A percentile compares a stretch with the other conserved stretches of the same genome.
Conservation (phyloP, 2,113 vertebrate genomes). For the Tonatia bakeri region DNA sequence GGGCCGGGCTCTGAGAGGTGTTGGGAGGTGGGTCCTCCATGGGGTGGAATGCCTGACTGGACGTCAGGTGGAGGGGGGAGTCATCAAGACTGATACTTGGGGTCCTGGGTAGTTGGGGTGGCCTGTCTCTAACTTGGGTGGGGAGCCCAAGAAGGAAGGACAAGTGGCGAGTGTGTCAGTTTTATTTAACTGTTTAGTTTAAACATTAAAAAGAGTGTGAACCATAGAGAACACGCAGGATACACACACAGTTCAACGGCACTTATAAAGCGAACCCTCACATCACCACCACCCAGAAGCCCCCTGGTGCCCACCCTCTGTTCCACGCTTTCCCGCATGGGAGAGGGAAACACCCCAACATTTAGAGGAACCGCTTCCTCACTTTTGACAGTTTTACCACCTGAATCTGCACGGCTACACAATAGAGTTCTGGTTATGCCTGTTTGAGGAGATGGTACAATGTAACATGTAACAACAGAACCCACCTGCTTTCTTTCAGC, state of each 20-base stretch:
- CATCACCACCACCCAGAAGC: not conserved
- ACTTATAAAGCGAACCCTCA: not conserved
- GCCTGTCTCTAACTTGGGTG: not conserved
- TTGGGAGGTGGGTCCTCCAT: not conserved
- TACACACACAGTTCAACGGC: not conserved
- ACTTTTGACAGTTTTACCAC: not conserved
- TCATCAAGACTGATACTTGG: not conserved
- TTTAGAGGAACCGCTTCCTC: not conserved
- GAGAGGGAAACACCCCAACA: not conserved
- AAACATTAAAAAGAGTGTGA: not conserved
- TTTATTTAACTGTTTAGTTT: not conserved
- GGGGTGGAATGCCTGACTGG: not conserved
- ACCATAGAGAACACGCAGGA: not conserved
- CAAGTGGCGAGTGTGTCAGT: fast-evolving
- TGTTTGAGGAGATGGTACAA: not conserved
- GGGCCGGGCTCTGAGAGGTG: not conserved
- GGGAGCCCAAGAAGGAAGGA: not conserved
- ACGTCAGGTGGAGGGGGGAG: fast-evolving
- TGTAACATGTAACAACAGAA: not conserved
- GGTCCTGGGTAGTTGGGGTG: not conserved
- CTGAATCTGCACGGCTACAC: not conserved
- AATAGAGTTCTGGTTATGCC: not conserved
- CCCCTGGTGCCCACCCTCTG: not conserved
- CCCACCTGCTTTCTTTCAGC: not conserved
- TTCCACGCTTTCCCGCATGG: not conserved